Evolutionary conservation across 2,888 invertebrate genomes (phyloP), one percentile per base, ranked within the genome.

Genomic region (Coenonympha arcania): DNA sequence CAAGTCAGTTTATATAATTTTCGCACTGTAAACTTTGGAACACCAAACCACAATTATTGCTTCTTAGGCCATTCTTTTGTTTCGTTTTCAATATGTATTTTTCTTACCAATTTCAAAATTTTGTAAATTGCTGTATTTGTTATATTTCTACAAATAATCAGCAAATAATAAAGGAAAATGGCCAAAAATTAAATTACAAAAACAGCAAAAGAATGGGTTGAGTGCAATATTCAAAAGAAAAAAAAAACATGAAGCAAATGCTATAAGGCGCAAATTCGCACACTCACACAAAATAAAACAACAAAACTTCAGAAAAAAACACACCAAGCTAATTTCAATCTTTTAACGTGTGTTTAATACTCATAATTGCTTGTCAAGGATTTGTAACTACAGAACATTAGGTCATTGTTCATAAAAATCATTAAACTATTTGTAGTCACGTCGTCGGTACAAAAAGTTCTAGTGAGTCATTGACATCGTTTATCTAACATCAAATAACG

Each of bases 221-320:
- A 40, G 39, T n/a, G 43, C 50, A 47, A 50, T 56, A 46, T 51
- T 33, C 24, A 31, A 62, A 61, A 61, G 22, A 57, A 60, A 49
- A 47, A 48, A 50, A 47, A 55, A 57, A 56, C 48, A 53, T 57
- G 52, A 61, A 63, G 62, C 63, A 51, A 54, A 54, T 58, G 58
- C 55, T 58, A 55, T 58, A 54, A 58, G 54, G 55, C 54, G 55
- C 47, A 55, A 33, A 26, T 45, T 40, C 47, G 51, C 53, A 57
- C 54, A 55, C 56, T 53, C 55, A 50, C 53, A 54, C 47, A 51
- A 43, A 30, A 26, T 37, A 42, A 31, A 26, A 44, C 44, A 19
- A 34, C 8, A 18, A 39, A 48, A n/a, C 20, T 9, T 33, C 11
- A 4, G 30, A 6, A 11, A 28, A 36, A 26, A n/a, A 20, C 16